Conservation (phyloP, 2,888 invertebrate species). For the Mamestra brassicae region DNA sequence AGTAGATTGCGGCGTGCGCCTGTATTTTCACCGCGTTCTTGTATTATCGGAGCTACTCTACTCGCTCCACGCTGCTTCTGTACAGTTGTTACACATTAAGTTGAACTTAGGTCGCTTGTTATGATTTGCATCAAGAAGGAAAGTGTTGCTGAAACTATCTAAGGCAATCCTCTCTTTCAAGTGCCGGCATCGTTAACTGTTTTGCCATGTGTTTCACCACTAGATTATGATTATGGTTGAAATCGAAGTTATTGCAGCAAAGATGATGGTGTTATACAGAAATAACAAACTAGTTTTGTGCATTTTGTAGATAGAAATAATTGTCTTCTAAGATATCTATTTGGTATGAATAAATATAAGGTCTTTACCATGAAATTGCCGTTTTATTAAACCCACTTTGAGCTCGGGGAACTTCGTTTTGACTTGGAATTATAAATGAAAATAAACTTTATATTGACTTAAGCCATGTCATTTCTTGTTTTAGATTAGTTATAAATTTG, state of each 20-base stretch:
- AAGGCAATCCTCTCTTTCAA: conserved; percentile 37
- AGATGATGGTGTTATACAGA: conserved; percentile 5
- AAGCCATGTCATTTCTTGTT: no score
- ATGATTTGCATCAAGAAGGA: conserved; percentile 54
- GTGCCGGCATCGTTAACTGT: conserved; percentile 31
- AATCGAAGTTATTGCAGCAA: not conserved
- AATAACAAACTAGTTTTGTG: not conserved
- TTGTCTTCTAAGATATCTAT: not conserved
- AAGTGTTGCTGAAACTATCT: conserved; percentile 40
- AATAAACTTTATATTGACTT: no score
- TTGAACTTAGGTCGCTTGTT: conserved; percentile 51
- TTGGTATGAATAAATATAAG: not conserved
- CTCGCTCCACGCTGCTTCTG: conserved; percentile 23
- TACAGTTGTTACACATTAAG: conserved; percentile 40
- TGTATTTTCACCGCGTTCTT: conserved; percentile 51
- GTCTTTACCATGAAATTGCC: not conserved
- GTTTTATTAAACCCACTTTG: no score
- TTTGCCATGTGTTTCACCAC: conserved; percentile 41
- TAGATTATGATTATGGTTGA: not conserved
- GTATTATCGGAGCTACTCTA: conserved; percentile 22
- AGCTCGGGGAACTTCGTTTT: no score
- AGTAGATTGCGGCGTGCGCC: conserved; percentile 47
- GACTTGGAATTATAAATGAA: no score
- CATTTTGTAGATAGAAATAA: not conserved
- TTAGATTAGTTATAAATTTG: no score